These are phyloP conservation scores for Pipistrellus nathusii DNA, from an alignment of 2,797 vertebrate species.

Conservation along the genomic window DNA sequence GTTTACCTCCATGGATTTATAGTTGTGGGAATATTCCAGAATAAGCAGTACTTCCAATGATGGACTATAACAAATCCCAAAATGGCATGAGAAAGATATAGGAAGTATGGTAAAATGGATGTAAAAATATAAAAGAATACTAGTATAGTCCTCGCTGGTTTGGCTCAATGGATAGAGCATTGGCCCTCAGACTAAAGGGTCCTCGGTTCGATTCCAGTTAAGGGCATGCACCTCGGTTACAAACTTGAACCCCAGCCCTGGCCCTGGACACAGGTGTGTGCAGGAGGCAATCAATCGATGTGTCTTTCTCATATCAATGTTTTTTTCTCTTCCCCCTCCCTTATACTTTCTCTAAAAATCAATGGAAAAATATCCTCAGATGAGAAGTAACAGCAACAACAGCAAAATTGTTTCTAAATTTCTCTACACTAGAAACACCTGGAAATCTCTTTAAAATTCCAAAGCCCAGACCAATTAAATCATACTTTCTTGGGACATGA, in stretches of 20 bases:
- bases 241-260: too few relatives aligned
- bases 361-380: too few relatives aligned
- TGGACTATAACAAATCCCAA: background rate
- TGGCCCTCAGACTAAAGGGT: too few relatives aligned
- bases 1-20: constrained; percentile 53
- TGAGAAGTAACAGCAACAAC: too few relatives aligned
- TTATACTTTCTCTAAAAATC: too few relatives aligned
- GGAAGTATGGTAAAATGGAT: constrained; percentile 25
- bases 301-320: too few relatives aligned
- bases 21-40: constrained; percentile 40
- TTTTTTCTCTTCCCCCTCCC: too few relatives aligned
- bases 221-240: too few relatives aligned
- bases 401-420: background rate
- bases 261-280: too few relatives aligned
- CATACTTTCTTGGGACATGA: background rate
- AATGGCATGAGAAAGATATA: background rate
- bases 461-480: constrained; percentile 31
- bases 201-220: too few relatives aligned
- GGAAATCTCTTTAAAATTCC: constrained; percentile 29
- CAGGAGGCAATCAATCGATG: too few relatives aligned
- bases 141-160: background rate
- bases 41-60: background rate
- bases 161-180: too few relatives aligned
- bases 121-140: constrained; percentile 27
- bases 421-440: constrained; percentile 20